Percentiles rank a stretch among this genome's conserved stretches.
Evolutionary conservation across 2,113 vertebrate species (phyloP).

Genomic region (Cebus imitator): DNA sequence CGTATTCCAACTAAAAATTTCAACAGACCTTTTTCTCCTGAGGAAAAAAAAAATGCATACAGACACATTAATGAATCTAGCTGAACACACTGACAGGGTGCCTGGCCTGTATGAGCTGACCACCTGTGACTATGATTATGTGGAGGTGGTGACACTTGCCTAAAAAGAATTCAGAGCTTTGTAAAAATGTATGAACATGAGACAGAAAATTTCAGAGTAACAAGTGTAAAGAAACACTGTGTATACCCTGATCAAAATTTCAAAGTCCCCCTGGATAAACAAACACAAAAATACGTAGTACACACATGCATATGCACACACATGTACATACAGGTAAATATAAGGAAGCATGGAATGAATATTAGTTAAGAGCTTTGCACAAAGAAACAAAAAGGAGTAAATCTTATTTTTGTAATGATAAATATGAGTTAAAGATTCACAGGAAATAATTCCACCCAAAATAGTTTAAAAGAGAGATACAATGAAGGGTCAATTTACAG

Average conservation of each 20-base stretch:
- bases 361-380: not conserved
- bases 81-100: not conserved
- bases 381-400: not conserved
- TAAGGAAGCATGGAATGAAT: not conserved
- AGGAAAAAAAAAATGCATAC: not conserved
- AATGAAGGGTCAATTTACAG: not conserved
- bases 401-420: not conserved
- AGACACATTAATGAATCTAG: not conserved
- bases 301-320: not conserved
- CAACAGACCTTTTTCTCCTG: not conserved
- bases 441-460: not conserved
- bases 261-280: not conserved
- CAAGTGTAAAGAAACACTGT: not conserved
- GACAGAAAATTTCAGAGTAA: not conserved
- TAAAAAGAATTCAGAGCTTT: not conserved
- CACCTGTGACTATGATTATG: not conserved
- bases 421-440: not conserved
- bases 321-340: not conserved
- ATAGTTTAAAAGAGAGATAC: not conserved
- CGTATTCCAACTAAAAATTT: conserved; percentile 29
- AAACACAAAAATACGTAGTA: not conserved
- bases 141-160: not conserved
- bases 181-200: not conserved
- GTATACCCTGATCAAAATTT: not conserved
- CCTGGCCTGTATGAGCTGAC: not conserved